These are phyloP conservation scores for Nycteola revayana DNA, from an alignment of 2,888 invertebrate species.

Conservation along the genomic window DNA sequence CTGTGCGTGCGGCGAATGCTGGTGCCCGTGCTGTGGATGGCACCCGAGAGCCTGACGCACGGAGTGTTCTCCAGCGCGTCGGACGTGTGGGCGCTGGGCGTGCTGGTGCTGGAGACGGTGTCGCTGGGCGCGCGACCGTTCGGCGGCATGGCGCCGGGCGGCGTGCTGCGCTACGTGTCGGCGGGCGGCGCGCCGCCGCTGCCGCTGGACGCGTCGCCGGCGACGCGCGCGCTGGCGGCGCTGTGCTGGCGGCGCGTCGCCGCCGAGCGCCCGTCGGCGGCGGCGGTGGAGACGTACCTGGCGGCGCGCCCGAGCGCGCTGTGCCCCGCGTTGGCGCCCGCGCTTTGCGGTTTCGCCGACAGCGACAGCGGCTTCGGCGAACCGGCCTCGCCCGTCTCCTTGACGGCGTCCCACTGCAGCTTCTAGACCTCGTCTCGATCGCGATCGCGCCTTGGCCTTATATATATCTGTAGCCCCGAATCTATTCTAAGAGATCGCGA, in stretches of 20 bases:
- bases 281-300: constrained; percentile 88
- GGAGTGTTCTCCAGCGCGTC: constrained; percentile 92
- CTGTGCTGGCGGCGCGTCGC: constrained; percentile 89
- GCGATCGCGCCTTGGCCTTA: no score
- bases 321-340: constrained; percentile 33
- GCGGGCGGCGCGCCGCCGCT: constrained; percentile 83
- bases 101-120: constrained; percentile 91
- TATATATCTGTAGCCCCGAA: no score
- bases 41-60: constrained; percentile 90
- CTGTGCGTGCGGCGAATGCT: constrained; percentile 90
- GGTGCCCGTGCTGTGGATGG: constrained; percentile 95
- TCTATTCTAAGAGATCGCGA: no score
- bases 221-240: constrained; percentile 81
- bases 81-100: constrained; percentile 94
- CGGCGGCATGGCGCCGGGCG: constrained; percentile 87
- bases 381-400: no score
- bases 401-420: no score
- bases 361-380: constrained; percentile 37
- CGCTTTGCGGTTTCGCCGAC: constrained; percentile 27
- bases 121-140: constrained; percentile 95
- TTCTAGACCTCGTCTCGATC: no score
- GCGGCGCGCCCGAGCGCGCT: constrained; percentile 84
- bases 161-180: constrained; percentile 81
- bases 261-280: constrained; percentile 86
- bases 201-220: constrained; percentile 77